A percentile compares a stretch with the other conserved stretches of the same genome.
Evolutionary conservation across 2,113 vertebrate genomes (phyloP).

Genomic region (Centrocercus urophasianus): DNA sequence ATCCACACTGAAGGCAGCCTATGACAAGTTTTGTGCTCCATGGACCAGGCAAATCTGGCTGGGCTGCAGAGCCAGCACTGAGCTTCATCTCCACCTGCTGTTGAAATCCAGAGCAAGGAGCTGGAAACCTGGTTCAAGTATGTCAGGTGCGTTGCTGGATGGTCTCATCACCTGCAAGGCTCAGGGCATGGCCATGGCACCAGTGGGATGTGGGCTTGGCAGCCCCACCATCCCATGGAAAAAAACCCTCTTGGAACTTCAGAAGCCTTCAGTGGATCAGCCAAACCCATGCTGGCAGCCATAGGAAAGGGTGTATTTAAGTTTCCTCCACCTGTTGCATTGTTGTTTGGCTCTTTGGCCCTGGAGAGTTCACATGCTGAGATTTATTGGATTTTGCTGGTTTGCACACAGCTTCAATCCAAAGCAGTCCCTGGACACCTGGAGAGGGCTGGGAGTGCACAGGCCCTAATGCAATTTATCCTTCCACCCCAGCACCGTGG

Average conservation of each 20-base stretch:
- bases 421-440: rapidly evolving
- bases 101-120: background rate
- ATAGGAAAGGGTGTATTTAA: background rate
- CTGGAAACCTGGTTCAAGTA: background rate
- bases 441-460: background rate
- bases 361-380: rapidly evolving
- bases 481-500: background rate
- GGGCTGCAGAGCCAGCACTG: background rate
- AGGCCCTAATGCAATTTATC: background rate
- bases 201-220: rapidly evolving
- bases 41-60: background rate
- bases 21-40: background rate
- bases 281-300: background rate
- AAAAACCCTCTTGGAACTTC: background rate
- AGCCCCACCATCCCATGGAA: background rate
- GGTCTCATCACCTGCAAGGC: rapidly evolving
- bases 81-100: background rate
- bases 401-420: background rate
- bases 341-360: background rate
- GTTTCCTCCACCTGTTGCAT: background rate
- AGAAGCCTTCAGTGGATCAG: background rate
- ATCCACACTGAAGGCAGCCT: background rate
- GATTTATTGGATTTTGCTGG: background rate
- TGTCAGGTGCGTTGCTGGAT: background rate
- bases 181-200: rapidly evolving